Conservation (phyloP, 2,888 invertebrate genomes). For the Agrochola litura region DNA sequence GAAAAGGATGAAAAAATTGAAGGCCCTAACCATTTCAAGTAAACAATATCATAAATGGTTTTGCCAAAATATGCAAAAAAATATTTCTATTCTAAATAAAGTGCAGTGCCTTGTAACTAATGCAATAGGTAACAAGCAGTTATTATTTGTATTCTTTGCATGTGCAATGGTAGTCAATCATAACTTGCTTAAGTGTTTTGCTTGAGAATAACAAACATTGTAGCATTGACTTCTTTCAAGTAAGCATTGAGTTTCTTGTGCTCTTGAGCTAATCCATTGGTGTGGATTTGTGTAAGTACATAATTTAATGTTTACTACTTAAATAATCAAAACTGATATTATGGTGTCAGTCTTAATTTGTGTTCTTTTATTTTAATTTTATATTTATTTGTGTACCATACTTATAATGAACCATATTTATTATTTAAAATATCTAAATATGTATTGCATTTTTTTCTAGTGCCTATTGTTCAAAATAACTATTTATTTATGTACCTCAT, state of each 20-base stretch:
- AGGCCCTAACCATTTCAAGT: background rate
- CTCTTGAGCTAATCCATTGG: slow-evolving; percentile 5
- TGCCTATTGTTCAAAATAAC: background rate
- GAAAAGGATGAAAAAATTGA: background rate
- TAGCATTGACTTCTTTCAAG: slow-evolving; percentile 19
- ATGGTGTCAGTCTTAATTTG: background rate
- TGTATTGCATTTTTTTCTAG: too few species aligned
- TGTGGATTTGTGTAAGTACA: background rate
- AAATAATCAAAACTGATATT: background rate
- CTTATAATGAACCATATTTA: background rate
- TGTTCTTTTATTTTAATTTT: background rate
- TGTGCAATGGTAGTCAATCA: slow-evolving; percentile 35
- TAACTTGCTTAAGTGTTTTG: slow-evolving; percentile 42
- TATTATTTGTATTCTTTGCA: slow-evolving; percentile 45
- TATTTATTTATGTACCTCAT: background rate
- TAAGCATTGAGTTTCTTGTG: slow-evolving; percentile 1
- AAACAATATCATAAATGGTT: background rate
- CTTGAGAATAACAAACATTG: slow-evolving; percentile 27
- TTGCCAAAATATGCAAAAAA: background rate
- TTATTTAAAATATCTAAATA: background rate
- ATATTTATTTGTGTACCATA: slow-evolving; percentile 1
- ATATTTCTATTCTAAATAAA: background rate
- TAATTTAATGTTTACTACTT: background rate
- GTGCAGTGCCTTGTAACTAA: slow-evolving; percentile 2
- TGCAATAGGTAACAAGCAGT: background rate